A percentile compares a stretch with the other conserved stretches of the same genome.
Evolutionary conservation across 2,888 invertebrate species (phyloP).

Genomic region (Cryptocheilus praepositus): DNA sequence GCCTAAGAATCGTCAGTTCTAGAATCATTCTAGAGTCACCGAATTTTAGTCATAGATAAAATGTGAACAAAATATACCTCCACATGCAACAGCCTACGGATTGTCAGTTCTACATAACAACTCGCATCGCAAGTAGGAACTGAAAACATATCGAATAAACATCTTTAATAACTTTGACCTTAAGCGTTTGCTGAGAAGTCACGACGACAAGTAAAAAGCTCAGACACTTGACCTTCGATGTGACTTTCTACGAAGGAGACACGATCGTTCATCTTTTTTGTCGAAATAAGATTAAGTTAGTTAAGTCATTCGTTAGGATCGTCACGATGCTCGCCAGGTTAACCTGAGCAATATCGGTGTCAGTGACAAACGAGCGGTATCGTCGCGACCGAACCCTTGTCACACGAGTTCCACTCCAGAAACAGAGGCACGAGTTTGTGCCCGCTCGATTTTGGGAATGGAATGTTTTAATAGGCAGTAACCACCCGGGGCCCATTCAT

Average conservation of each 20-base stretch:
- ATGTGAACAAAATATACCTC: no score
- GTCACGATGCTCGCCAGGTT: constrained; percentile 36
- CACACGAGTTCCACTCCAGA: constrained; percentile 32
- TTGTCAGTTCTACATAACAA: no score
- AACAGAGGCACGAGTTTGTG: constrained; percentile 50
- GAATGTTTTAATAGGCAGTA: constrained; percentile 61
- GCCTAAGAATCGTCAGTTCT: no score
- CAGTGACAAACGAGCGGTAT: constrained; percentile 65
- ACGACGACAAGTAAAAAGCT: no score
- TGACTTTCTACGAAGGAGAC: not conserved
- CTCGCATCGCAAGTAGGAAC: no score
- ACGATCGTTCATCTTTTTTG: constrained; percentile 22
- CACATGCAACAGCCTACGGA: no score
- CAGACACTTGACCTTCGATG: no score
- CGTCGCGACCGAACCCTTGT: constrained; percentile 54
- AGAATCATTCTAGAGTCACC: no score
- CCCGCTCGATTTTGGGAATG: constrained; percentile 57
- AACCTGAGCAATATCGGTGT: constrained; percentile 46
- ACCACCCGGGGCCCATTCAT: constrained; percentile 25
- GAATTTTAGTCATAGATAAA: no score
- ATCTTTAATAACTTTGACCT: no score
- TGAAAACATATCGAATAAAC: no score
- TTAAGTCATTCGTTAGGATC: constrained; percentile 60
- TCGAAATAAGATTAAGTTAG: constrained; percentile 45
- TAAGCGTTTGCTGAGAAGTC: no score